phyloP scores from a whole-genome alignment of 2,113 vertebrate species.

The Ifrita kowaldi region DNA sequence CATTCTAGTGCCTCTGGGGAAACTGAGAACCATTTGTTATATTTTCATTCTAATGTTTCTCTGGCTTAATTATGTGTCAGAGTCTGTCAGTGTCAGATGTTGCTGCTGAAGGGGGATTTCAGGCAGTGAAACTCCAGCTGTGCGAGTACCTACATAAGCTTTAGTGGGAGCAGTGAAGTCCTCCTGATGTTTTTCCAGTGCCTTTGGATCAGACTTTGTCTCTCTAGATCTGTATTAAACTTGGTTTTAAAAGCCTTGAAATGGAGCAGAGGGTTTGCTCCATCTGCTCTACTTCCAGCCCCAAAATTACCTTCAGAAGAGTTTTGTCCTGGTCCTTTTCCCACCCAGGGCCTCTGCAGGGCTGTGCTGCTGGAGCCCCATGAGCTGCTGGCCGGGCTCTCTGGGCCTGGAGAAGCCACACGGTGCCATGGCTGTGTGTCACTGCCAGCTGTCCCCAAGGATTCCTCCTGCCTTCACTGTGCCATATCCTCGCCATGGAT shows the following conservation, averaged over 20 bases:
- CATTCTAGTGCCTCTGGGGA: neutral
- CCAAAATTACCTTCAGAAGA: neutral
- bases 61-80: neutral
- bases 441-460: neutral
- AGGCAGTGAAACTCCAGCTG: neutral
- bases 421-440: rapidly evolving
- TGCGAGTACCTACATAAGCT: neutral
- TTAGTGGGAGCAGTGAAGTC: neutral
- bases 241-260: neutral
- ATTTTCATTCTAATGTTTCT: neutral
- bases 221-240: neutral
- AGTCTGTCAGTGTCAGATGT: neutral
- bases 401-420: neutral
- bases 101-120: neutral
- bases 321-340: neutral
- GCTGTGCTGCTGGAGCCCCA: neutral
- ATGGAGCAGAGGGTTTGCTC: neutral
- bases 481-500: neutral
- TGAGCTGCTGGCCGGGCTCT: rapidly evolving
- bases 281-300: neutral
- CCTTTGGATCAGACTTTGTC: neutral
- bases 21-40: neutral
- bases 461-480: neutral
- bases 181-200: neutral
- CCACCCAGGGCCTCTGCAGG: neutral